Percentiles rank a stretch among this genome's conserved stretches.
Conservation (phyloP, 2,113 vertebrate genomes). For the Megaceryle maxima region DNA sequence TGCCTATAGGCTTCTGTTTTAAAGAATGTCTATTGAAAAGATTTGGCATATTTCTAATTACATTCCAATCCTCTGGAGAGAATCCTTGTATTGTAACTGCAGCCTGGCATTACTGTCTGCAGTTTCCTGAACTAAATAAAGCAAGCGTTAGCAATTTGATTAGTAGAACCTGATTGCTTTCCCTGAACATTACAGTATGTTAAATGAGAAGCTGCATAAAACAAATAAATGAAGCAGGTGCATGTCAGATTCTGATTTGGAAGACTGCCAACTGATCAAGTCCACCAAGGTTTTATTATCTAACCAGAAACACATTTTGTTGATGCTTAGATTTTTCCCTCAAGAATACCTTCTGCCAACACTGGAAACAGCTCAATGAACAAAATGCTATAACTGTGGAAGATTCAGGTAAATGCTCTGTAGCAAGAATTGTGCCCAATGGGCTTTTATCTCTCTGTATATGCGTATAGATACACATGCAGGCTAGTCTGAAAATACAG, state of each 20-base stretch:
- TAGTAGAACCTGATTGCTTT: constrained; percentile 39
- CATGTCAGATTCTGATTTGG: constrained; percentile 38
- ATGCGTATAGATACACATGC: background rate
- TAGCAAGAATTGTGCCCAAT: background rate
- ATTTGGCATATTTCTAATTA: constrained; percentile 27
- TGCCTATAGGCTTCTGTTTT: background rate
- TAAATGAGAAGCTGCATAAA: constrained; percentile 50
- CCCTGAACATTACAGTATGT: constrained; percentile 39
- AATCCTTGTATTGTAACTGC: background rate
- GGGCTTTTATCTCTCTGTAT: background rate
- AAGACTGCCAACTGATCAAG: constrained; percentile 58
- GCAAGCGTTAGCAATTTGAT: constrained; percentile 48
- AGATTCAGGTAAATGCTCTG: constrained; percentile 25
- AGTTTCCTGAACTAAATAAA: constrained; percentile 58
- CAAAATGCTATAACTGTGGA: constrained; percentile 11
- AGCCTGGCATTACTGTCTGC: constrained; percentile 2
- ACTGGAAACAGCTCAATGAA: constrained; percentile 44
- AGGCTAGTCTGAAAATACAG: background rate
- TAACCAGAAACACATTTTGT: constrained; percentile 76
- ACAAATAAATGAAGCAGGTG: constrained; percentile 70
- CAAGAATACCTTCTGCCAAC: constrained; percentile 69
- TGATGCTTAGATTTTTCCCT: constrained; percentile 68
- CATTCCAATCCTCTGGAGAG: background rate
- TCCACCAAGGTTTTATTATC: constrained; percentile 69
- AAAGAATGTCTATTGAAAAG: background rate